Evolutionary conservation across 2,888 invertebrate genomes (phyloP), one percentile per base, ranked within the genome.

Genomic region (Artemia sp.): DNA sequence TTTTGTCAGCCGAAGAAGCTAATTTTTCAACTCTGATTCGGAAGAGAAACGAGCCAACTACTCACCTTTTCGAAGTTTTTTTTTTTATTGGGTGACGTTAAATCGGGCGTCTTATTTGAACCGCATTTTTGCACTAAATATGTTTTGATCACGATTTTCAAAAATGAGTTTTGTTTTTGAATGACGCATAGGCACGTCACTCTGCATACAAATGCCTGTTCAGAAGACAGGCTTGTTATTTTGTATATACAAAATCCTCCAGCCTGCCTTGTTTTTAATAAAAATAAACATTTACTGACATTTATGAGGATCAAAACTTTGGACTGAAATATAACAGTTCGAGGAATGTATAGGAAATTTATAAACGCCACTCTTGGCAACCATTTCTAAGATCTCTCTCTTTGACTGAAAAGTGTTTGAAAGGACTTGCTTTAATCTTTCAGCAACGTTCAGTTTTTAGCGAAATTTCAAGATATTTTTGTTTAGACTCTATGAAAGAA

Each of bases 201-300:
- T 38, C 38, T 38, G 38, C 38, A 38, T 38, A 38, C 5, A 38
- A 38, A 38, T 38, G 38, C 38, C 11, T 19, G 64, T 24, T 58
- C 64, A 19, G 14, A 24, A 58, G 24, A 24, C 64, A 58, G 64
- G n/a, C 64, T 58, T 58, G 64, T 58, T 58, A 58, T 58, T 24
- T 58, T 58, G 64, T 58, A 58, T 58, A 58, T 58, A 58, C 64
- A 11, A 58, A 38, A 19, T 58, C 24, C 64, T 58, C 64, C 64
- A 58, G 64, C 14, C 38, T 19, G 24, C 64, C 64, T 58, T 24
- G 64, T 58, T 58, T 58, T 58, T 58, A 58, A 24, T 58, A 24
- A 58, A 58, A 58, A 58, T 58, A 58, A 58, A 58, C 64, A 58
- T 19, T 58, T 58, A 58, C 24, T 58, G 64, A 58, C 64, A 58